Percentiles rank a stretch among this genome's conserved stretches.
Evolutionary conservation across 1,140 invertebrate species (phyloP).

Genomic region (Anastatus disparis): DNA sequence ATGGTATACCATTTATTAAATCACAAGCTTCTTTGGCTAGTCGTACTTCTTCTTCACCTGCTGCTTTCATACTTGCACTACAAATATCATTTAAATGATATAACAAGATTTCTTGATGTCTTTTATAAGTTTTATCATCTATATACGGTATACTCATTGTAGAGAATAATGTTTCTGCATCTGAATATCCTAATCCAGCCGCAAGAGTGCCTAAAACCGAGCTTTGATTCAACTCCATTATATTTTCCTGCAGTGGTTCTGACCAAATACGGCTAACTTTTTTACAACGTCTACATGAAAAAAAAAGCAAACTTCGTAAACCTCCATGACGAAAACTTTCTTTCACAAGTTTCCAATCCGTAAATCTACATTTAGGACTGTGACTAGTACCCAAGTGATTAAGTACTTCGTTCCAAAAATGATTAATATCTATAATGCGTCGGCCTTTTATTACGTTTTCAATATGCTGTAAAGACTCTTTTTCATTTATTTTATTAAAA

Average conservation of each 20-base stretch:
- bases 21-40: constrained; percentile 33
- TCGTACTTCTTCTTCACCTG: neutral
- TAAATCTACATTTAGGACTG: no score
- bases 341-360: constrained; percentile 3
- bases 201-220: constrained; percentile 23
- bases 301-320: constrained; percentile 18
- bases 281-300: constrained; percentile 33
- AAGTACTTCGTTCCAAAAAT: neutral
- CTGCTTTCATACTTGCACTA: constrained; percentile 27
- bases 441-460: no score
- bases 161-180: constrained; percentile 22
- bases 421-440: no score
- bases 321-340: neutral
- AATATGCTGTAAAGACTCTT: no score
- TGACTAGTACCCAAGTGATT: no score
- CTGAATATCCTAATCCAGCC: neutral
- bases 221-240: constrained; percentile 25
- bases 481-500: no score
- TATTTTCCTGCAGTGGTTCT: neutral
- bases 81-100: neutral
- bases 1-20: constrained; percentile 41
- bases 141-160: constrained; percentile 30
- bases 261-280: constrained; percentile 1
- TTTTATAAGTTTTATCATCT: constrained; percentile 11
- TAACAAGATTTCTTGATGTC: constrained; percentile 4